Percentiles rank a stretch among this genome's conserved stretches.
Evolutionary conservation across 2,888 invertebrate species (phyloP).

Genomic region (Rhagonycha fulva): DNA sequence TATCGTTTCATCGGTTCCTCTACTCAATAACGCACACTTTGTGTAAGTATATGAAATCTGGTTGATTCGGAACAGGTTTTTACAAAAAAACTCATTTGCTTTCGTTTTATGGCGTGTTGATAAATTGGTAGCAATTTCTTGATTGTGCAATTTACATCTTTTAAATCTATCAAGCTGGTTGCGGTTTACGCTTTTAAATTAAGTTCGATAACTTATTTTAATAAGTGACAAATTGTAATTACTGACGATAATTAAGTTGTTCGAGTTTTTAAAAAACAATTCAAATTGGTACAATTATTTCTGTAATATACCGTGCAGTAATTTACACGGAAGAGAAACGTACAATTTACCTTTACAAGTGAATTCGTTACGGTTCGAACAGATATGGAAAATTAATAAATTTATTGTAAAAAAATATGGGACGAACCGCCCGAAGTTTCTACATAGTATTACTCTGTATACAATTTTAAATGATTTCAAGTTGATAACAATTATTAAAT

Average conservation of each 20-base stretch:
- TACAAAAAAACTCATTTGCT: neutral
- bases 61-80: neutral
- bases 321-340: neutral
- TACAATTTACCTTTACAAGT: neutral
- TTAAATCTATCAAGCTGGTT: neutral
- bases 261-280: neutral
- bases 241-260: neutral
- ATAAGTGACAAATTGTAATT: neutral
- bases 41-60: neutral
- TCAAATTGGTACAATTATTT: neutral
- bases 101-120: neutral
- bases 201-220: neutral
- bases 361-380: neutral
- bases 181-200: neutral
- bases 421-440: neutral
- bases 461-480: neutral
- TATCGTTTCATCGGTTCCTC: neutral
- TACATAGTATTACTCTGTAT: neutral
- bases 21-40: neutral
- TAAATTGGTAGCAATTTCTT: neutral
- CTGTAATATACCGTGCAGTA: neutral
- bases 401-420: neutral
- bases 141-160: neutral
- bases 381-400: neutral
- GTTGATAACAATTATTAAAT: neutral